Conservation (phyloP, 2,797 vertebrate genomes). For the Diglossa cyanea region DNA sequence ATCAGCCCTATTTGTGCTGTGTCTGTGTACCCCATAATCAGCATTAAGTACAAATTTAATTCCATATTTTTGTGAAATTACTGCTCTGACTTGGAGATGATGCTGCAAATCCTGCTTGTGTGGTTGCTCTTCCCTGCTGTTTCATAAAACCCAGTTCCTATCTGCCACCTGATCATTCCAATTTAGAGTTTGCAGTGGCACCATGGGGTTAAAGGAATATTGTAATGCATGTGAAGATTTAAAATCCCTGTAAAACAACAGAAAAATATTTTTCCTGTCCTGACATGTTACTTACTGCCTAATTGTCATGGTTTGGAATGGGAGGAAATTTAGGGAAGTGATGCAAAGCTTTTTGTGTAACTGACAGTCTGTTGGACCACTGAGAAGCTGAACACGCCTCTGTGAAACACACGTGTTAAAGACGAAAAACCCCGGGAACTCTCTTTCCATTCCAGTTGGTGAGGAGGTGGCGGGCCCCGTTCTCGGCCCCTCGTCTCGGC, state of each 20-base stretch:
- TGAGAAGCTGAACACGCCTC: neutral
- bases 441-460: neutral
- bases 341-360: neutral
- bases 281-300: slow-evolving; percentile 28
- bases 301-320: neutral
- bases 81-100: neutral
- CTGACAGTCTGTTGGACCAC: neutral
- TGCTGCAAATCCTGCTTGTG: neutral
- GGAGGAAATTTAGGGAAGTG: neutral
- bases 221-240: neutral
- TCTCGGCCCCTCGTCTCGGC: neutral
- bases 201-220: neutral
- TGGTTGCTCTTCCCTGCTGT: neutral
- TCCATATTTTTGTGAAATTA: neutral
- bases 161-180: neutral
- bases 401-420: neutral
- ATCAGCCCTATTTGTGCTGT: neutral
- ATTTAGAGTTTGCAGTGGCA: neutral
- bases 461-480: neutral
- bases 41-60: neutral
- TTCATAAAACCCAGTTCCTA: neutral
- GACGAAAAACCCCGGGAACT: neutral
- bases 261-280: neutral
- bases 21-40: neutral
- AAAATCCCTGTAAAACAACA: neutral